Evolutionary conservation across 2,888 invertebrate genomes (phyloP), one percentile per base, ranked within the genome.

Genomic region (Carterocephalus palaemon): DNA sequence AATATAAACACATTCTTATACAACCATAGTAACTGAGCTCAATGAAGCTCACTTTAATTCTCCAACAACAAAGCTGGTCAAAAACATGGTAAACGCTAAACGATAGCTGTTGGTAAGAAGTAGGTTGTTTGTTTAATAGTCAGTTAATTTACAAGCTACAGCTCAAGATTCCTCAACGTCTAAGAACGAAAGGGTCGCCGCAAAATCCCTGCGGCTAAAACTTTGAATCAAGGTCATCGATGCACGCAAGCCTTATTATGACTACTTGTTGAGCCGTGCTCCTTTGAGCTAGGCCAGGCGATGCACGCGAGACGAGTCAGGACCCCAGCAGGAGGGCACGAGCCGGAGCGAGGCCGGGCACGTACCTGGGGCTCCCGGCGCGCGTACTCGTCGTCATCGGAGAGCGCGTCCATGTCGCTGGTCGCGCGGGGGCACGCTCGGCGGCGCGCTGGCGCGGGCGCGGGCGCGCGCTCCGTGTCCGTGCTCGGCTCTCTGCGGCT

Each of bases 351-450:
- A 42, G 51, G 43, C 47, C 46, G 43, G 36, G 37, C 48, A 63
- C 70, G 60, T 81, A 86, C 85, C 85, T 85, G 84, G 60, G 74
- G 75, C 57, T 81, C 81, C 53, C 82, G 79, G 69, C 81, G 81
- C 71, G 75, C 62, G 68, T 71, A 83, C 38, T 86, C 85, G 62
- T 85, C 84, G 70, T 86, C 85, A 73, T 86, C 85, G 67, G 84
- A 84, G 71, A 85, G 85, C 68, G 79, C 82, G 79, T 86, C 84
- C 85, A 86, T 86, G 62, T 49, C 57, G 57, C 49, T 50, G 64
- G 48, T 67, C 59, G 70, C 49, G 59, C 43, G 52, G 61, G 71
- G 62, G 69, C 70, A 72, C 71, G 73, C 70, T 64, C 70, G 73
- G 71, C 75, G 75, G 76, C 77, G 78, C 78, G 74, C 71, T 57